These are phyloP conservation scores for Trimorus sp. DNA, from an alignment of 2,888 invertebrate genomes.

Conservation along the genomic window DNA sequence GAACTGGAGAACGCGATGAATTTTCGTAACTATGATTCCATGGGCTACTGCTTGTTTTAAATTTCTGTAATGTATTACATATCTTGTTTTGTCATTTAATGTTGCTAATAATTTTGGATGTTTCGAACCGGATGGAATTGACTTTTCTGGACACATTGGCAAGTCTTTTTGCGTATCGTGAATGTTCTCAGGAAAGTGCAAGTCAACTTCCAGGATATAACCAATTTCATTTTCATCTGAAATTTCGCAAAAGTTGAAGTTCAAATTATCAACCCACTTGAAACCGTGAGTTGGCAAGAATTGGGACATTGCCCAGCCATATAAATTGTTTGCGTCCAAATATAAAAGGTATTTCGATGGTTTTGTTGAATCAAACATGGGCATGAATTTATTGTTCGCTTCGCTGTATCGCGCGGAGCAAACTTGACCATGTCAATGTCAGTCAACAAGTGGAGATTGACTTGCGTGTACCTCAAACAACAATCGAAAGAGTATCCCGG, in stretches of 20 bases:
- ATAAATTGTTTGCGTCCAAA: too few relatives aligned
- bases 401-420: background rate
- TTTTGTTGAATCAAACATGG: background rate
- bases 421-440: background rate
- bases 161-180: too few relatives aligned
- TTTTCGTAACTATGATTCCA: background rate
- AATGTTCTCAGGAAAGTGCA: background rate
- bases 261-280: too few relatives aligned
- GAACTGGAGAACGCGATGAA: too few relatives aligned
- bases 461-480: background rate
- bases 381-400: constrained; percentile 4
- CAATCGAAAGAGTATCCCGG: background rate
- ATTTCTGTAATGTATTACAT: too few relatives aligned
- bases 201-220: constrained; percentile 14
- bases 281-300: too few relatives aligned
- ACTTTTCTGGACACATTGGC: background rate
- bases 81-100: constrained; percentile 3
- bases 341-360: background rate
- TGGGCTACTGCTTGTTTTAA: background rate
- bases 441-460: background rate
- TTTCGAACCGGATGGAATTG: background rate
- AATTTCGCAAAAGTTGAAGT: constrained; percentile 8
- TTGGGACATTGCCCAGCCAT: too few relatives aligned
- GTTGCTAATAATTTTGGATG: too few relatives aligned
- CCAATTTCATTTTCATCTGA: background rate